Evolutionary conservation across 1,140 invertebrate genomes (phyloP).

Genomic region (Macrobrachium nipponense): DNA sequence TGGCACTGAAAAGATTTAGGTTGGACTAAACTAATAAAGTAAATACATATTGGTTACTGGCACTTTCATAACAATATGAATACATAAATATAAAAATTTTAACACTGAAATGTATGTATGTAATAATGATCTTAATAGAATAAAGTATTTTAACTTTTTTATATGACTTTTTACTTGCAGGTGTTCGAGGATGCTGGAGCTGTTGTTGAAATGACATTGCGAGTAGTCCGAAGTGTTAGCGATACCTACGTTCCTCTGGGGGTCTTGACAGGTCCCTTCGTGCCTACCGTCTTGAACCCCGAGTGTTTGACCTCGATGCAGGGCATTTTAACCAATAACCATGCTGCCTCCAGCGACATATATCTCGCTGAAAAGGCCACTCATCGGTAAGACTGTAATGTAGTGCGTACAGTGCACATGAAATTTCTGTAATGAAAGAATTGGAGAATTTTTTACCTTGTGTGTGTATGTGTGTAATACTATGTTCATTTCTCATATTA

Average conservation of each 20-base stretch:
- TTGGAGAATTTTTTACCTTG: no score
- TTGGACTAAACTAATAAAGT: no score
- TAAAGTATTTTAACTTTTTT: neutral
- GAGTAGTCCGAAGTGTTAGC: constrained; percentile 13
- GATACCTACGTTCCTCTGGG: constrained; percentile 42
- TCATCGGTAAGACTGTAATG: constrained; percentile 25
- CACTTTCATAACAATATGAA: no score
- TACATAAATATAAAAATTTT: no score
- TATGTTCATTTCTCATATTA: no score
- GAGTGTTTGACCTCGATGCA: constrained; percentile 6
- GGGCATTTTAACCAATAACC: constrained; percentile 43
- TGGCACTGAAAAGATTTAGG: no score
- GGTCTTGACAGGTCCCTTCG: constrained; percentile 47
- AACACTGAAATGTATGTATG: no score
- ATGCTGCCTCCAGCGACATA: constrained; percentile 33
- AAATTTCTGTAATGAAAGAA: no score
- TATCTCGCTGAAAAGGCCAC: constrained; percentile 54
- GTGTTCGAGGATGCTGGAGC: constrained; percentile 46
- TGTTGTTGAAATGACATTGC: constrained; percentile 45
- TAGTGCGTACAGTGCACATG: neutral
- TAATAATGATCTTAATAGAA: neutral
- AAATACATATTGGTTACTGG: no score
- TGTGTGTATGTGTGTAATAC: no score
- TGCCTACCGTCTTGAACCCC: constrained; percentile 47
- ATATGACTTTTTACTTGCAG: neutral